phyloP scores from a whole-genome alignment of 2,797 vertebrate genomes.

The Heteromormyrus szaboi region DNA sequence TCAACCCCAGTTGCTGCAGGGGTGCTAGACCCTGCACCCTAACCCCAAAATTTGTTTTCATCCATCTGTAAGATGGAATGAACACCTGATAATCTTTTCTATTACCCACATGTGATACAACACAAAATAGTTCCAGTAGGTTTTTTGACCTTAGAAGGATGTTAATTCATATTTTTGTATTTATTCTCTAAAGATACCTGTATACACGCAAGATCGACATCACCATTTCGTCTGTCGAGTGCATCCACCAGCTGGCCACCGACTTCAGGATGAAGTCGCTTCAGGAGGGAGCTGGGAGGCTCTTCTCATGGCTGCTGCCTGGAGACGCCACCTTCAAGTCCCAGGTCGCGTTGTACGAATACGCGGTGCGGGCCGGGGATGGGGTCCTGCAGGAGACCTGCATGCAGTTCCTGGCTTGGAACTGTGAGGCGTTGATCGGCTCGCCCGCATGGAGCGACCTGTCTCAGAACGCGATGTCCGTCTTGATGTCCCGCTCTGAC shows the following conservation, averaged over 20 bases:
- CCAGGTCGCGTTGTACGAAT: conserved; percentile 42
- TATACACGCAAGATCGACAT: conserved; percentile 50
- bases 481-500: conserved; percentile 47
- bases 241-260: conserved; percentile 53
- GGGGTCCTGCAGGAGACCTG: conserved; percentile 40
- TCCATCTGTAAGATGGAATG: not conserved
- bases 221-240: conserved; percentile 34
- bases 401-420: conserved; percentile 54
- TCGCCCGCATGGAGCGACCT: conserved; percentile 41
- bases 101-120: not conserved
- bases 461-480: conserved; percentile 24
- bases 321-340: conserved; percentile 44
- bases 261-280: conserved; percentile 39
- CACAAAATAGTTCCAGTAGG: not conserved
- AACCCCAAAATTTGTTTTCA: not conserved
- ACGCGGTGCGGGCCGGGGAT: conserved; percentile 32
- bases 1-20: not conserved
- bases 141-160: not conserved
- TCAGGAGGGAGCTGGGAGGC: conserved; percentile 29
- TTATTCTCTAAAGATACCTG: conserved; percentile 51
- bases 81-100: not conserved
- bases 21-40: not conserved
- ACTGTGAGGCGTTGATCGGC: conserved; percentile 42
- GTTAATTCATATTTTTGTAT: not conserved
- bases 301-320: conserved; percentile 47